phyloP scores from a whole-genome alignment of 2,797 vertebrate genomes.

The Lateolabrax maculatus region DNA sequence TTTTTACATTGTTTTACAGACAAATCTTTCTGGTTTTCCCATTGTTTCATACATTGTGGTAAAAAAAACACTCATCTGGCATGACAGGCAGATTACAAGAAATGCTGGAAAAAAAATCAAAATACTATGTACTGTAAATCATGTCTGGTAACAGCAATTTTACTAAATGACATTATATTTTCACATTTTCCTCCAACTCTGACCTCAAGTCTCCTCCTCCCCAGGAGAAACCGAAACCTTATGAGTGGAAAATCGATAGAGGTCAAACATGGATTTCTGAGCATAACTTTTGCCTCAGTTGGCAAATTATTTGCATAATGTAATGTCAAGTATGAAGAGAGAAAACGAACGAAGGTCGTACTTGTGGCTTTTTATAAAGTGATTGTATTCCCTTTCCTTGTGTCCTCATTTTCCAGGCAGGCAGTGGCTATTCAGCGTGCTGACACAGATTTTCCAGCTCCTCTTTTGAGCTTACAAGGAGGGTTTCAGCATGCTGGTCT shows the following conservation, averaged over 20 bases:
- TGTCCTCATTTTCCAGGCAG: constrained; percentile 72
- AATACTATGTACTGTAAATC: constrained; percentile 13
- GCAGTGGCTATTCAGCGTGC: constrained; percentile 53
- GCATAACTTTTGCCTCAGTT: constrained; percentile 31
- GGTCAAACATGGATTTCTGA: constrained; percentile 22
- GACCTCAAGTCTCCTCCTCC: constrained; percentile 22
- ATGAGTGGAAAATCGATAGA: constrained; percentile 11
- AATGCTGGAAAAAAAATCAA: constrained; percentile 16
- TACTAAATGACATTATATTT: constrained; percentile 7
- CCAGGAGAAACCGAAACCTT: neutral
- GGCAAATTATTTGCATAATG: constrained; percentile 37
- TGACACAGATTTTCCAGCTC: constrained; percentile 79
- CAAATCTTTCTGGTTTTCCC: neutral
- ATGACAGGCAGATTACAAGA: constrained; percentile 5
- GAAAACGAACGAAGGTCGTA: constrained; percentile 50
- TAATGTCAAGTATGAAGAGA: constrained; percentile 37
- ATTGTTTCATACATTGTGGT: neutral
- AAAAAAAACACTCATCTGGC: constrained; percentile 7
- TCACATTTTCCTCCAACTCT: constrained; percentile 9
- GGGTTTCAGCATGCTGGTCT: constrained; percentile 46
- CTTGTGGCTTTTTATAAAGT: constrained; percentile 66
- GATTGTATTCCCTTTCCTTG: constrained; percentile 69
- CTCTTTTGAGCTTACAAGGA: constrained; percentile 37
- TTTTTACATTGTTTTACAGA: neutral
- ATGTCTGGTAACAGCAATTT: constrained; percentile 28